Base-by-base conservation (phyloP, 1,140 invertebrate genomes). In the Meloidogyne exigua region DNA sequence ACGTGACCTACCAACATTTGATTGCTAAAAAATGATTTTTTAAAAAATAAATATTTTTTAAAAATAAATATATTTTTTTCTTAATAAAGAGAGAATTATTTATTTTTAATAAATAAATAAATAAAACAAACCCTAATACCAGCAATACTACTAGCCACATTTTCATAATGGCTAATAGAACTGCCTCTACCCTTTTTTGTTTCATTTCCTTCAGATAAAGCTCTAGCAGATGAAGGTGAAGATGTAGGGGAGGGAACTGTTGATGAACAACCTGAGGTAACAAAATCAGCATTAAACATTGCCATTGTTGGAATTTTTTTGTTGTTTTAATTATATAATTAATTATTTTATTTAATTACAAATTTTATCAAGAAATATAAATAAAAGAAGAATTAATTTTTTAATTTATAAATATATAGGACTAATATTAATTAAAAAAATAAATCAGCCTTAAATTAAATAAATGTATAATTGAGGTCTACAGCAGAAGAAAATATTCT, bases 121-220 rank as follows among this genome's bases (percentile, higher is more conserved):
- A 32, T n/a, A 32, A 32, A 32, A 32, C 28, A 32, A 42, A 71
- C 36, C 62, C 36, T 32, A 62, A 57, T 57, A 15, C 49, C 49
- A 57, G n/a, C 49, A 62, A 73, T 65, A 32, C 57, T 73, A 21
- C 23, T 73, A 36, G 25, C 72, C n/a, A 73, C 72, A 32, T 73
- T 73, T 32, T 73, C 72, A 36, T 73, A 73, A 25, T 36, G 49
- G 28, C 72, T 73, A 9, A n/a, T 57, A 57, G 49, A 57, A 57
- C 49, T 57, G 9, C 49, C 49, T 57, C 49, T 57, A 4, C 49
- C 49, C 49, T 57, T 57, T 57, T 57, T 57, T 57, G 18, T n/a
- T n/a, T 18, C 49, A 57, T 57, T 57, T 57, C 49, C 49, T 57
- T 57, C 49, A 57, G 49, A 57, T 57, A 57, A 57, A n/a, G 49